A percentile compares a stretch with the other conserved stretches of the same genome.
These are phyloP conservation scores for Apoda limacodes DNA, from an alignment of 2,888 invertebrate genomes.

Conservation along the genomic window DNA sequence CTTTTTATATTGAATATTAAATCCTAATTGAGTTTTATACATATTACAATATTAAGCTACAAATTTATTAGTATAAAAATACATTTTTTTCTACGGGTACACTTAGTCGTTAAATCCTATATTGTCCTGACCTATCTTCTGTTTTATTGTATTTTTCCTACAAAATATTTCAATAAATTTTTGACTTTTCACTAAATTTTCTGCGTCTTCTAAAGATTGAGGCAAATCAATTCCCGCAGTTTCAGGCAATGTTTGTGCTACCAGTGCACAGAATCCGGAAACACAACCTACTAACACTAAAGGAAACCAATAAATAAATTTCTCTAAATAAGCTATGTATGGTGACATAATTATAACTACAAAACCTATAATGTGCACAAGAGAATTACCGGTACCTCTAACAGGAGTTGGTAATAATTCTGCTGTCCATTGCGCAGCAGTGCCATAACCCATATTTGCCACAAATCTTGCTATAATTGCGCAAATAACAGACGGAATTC, in stretches of 20 bases:
- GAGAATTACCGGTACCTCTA: slow-evolving; percentile 37
- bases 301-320: slow-evolving; percentile 36
- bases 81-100: too few species aligned
- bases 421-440: slow-evolving; percentile 41
- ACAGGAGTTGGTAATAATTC: slow-evolving; percentile 46
- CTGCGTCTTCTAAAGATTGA: slow-evolving; percentile 48
- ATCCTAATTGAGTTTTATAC: too few species aligned
- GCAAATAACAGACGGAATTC: slow-evolving; percentile 36
- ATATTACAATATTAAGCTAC: too few species aligned
- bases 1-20: too few species aligned
- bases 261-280: slow-evolving; percentile 26
- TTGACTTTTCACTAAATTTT: slow-evolving; percentile 30
- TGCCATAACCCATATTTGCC: slow-evolving; percentile 38
- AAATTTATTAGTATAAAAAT: too few species aligned
- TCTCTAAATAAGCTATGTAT: slow-evolving; percentile 41
- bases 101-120: too few species aligned
- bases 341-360: slow-evolving; percentile 39
- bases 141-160: too few species aligned
- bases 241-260: slow-evolving; percentile 39
- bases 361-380: slow-evolving; percentile 41
- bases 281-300: slow-evolving; percentile 31
- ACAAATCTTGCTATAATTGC: slow-evolving; percentile 39
- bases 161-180: slow-evolving; percentile 36
- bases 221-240: slow-evolving; percentile 47
- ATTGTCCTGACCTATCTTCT: too few species aligned